phyloP scores from a whole-genome alignment of 2,113 vertebrate genomes.

The Boleophthalmus pectinirostris region DNA sequence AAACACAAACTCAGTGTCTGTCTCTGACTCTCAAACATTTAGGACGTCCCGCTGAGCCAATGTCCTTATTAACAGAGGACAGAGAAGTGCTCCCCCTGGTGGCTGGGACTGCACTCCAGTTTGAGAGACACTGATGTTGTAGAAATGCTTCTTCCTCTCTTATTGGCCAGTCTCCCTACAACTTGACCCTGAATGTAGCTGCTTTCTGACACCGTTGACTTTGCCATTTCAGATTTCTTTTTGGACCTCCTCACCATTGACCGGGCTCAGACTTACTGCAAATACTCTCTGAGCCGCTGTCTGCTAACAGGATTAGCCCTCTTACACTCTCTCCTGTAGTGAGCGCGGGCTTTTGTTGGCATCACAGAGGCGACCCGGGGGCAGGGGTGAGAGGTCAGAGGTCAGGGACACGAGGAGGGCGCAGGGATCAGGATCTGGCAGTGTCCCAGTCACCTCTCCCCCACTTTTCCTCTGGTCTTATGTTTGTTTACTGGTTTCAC shows the following conservation, averaged over 20 bases:
- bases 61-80: no score
- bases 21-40: no score
- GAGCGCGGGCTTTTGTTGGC: conserved; percentile 7
- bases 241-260: background rate
- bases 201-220: background rate
- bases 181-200: background rate
- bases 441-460: conserved; percentile 26
- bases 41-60: no score
- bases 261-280: conserved; percentile 16
- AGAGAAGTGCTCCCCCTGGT: background rate
- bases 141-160: no score
- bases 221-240: background rate
- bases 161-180: no score
- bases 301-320: conserved; percentile 23
- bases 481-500: conserved; percentile 20
- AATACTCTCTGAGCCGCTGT: conserved; percentile 18
- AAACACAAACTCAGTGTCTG: no score
- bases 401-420: conserved; percentile 24
- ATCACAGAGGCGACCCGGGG: background rate
- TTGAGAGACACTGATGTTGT: no score
- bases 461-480: conserved; percentile 14
- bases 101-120: background rate
- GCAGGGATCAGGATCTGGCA: conserved; percentile 27
- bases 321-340: conserved; percentile 23
- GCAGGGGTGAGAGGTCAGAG: conserved; percentile 28